A percentile compares a stretch with the other conserved stretches of the same genome.
phyloP scores from a whole-genome alignment of 2,113 vertebrate genomes.

The Apodemus sylvaticus region DNA sequence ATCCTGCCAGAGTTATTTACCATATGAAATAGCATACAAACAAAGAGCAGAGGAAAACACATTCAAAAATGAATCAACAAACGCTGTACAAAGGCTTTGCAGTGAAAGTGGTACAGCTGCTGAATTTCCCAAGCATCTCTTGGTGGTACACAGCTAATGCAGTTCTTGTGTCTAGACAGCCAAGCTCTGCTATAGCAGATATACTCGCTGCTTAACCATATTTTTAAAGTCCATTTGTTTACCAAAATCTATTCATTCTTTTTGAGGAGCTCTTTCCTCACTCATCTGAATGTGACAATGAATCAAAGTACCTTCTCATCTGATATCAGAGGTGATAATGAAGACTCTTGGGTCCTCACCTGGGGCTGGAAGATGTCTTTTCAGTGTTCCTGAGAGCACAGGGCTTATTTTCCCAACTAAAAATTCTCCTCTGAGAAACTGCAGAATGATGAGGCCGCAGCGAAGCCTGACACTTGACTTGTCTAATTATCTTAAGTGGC shows the following conservation, averaged over 20 bases:
- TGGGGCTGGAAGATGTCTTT: conserved; percentile 61
- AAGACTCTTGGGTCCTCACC: conserved; percentile 71
- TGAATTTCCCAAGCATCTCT: background rate
- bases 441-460: conserved; percentile 70
- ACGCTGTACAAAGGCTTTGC: background rate
- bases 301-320: conserved; percentile 72
- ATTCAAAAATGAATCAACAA: background rate
- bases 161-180: conserved; percentile 28
- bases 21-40: background rate
- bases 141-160: background rate
- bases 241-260: conserved; percentile 78
- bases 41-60: background rate
- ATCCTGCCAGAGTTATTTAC: background rate
- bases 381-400: conserved; percentile 53
- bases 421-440: conserved; percentile 44
- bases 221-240: conserved; percentile 63
- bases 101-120: rapidly evolving
- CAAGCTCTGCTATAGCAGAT: background rate
- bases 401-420: conserved; percentile 71
- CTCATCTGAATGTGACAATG: conserved; percentile 79
- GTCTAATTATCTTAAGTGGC: conserved; percentile 68
- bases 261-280: conserved; percentile 70
- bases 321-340: conserved; percentile 82
- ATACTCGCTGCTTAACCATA: conserved; percentile 40
- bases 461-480: conserved; percentile 55